Evolutionary conservation across 2,888 invertebrate genomes (phyloP).

Genomic region (Julus scandinavius): DNA sequence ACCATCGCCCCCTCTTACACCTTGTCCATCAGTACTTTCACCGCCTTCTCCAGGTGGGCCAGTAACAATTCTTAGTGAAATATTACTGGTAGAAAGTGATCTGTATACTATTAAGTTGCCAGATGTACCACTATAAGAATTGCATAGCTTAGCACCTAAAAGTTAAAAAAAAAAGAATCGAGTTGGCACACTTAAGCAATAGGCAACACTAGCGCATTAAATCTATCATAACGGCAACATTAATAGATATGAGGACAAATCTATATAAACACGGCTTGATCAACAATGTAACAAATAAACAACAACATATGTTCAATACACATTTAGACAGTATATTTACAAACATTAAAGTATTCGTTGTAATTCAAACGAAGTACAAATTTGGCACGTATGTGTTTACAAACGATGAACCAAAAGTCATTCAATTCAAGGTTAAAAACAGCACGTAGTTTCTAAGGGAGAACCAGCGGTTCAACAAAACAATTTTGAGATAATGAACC

Average conservation of each 20-base stretch:
- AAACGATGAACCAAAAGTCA: slow-evolving; percentile 24
- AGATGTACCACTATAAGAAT: neutral
- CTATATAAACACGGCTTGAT: neutral
- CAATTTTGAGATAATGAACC: slow-evolving; percentile 12
- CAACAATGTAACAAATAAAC: neutral
- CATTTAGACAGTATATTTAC: neutral
- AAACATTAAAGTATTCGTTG: neutral
- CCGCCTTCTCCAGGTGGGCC: slow-evolving; percentile 58
- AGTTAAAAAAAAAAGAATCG: neutral
- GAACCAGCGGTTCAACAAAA: neutral
- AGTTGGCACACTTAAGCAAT: neutral
- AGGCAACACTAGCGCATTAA: neutral
- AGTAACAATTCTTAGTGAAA: slow-evolving; percentile 58
- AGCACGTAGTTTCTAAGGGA: slow-evolving; percentile 11
- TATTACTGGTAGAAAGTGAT: slow-evolving; percentile 11
- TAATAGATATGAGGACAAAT: neutral
- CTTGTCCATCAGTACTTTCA: slow-evolving; percentile 56
- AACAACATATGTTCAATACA: neutral
- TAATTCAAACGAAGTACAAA: neutral
- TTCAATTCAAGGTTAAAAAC: slow-evolving; percentile 14
- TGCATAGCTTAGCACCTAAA: neutral
- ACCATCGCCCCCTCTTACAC: slow-evolving; percentile 56
- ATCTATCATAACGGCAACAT: neutral
- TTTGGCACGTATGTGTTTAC: neutral
- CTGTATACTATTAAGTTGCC: slow-evolving; percentile 22